Base-by-base conservation (phyloP, 2,888 invertebrate species). In the Pecten maximus region DNA sequence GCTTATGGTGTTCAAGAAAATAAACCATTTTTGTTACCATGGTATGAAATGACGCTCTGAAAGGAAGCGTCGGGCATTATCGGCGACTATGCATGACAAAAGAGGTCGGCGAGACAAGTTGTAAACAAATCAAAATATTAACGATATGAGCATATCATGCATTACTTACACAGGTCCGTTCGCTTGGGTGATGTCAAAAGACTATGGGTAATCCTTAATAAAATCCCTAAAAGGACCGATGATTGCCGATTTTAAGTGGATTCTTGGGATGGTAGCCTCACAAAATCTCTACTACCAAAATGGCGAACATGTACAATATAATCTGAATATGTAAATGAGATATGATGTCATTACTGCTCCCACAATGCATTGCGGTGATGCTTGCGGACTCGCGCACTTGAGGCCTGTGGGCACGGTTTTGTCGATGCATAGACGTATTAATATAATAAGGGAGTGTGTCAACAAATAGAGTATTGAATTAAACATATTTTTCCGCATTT, bases 81-180 rank as follows among this genome's bases (percentile, higher is more conserved):
- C 74, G 88, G 88, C 89, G 89, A 86, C 54, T 74, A 74, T 74
- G 74, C 74, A 74, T 74, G 74, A 74, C 74, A 74, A 74, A 74
- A 74, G 74, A 74, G 74, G 28, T 74, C 74, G 74, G 74, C 23
- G 74, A 74, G 74, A 74, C 74, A 40, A 50, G 89, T 87, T 88
- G 54, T 88, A 40, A 54, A 89, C 44, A 92, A 90, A 88, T 87
- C 54, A 19, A 91, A 89, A 89, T 91, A 88, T 44, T 89, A 39
- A 4, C 23, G 3, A 50, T 90, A 54, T 54, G 40, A 89, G 87
- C 40, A 48, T n/a, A 90, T 39, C 89, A 90, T 88, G 40, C 16
- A 88, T 54, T 93, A 96, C 96, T 96, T 95, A 96, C 96, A 95
- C 95, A 94, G 96, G 96, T 94, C 95, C 96, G 96, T 96, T 95